These are phyloP conservation scores for Pachyseris speciosa DNA, from an alignment of 64 coral and sea anemone species.

Conservation along the genomic window DNA sequence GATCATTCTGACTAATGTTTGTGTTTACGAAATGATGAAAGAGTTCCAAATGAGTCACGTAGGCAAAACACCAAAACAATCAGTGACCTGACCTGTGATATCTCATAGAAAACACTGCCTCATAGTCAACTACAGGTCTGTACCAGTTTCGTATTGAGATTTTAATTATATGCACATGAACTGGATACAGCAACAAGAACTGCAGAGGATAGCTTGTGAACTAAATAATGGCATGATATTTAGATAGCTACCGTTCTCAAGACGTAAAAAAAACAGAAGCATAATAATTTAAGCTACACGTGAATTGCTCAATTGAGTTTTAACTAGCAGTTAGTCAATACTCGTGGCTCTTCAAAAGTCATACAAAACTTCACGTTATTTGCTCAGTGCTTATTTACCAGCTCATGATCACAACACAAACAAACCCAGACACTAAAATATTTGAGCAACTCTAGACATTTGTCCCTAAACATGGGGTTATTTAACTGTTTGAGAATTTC, in stretches of 20 bases:
- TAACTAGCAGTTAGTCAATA: conserved; percentile 1
- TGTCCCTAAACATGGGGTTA: background rate
- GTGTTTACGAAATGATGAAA: too few relatives aligned
- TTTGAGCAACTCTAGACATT: background rate
- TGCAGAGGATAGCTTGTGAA: background rate
- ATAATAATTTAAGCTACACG: background rate
- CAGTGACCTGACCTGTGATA: background rate
- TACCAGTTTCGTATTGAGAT: too few relatives aligned
- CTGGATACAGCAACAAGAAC: background rate
- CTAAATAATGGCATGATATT: background rate
- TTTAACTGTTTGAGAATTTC: background rate
- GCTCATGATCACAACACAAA: background rate
- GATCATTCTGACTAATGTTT: too few relatives aligned
- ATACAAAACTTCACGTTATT: conserved; percentile 22
- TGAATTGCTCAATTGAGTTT: background rate
- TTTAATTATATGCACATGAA: background rate
- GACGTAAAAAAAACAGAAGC: background rate
- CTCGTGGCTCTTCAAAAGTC: background rate
- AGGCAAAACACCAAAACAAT: background rate
- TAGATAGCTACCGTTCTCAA: background rate
- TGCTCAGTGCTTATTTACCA: background rate
- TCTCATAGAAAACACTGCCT: background rate
- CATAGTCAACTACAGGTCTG: too few relatives aligned
- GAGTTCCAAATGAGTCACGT: background rate
- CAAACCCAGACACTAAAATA: background rate